Evolutionary conservation across 2,888 invertebrate species (phyloP).

Genomic region (Amphipoea oculea): DNA sequence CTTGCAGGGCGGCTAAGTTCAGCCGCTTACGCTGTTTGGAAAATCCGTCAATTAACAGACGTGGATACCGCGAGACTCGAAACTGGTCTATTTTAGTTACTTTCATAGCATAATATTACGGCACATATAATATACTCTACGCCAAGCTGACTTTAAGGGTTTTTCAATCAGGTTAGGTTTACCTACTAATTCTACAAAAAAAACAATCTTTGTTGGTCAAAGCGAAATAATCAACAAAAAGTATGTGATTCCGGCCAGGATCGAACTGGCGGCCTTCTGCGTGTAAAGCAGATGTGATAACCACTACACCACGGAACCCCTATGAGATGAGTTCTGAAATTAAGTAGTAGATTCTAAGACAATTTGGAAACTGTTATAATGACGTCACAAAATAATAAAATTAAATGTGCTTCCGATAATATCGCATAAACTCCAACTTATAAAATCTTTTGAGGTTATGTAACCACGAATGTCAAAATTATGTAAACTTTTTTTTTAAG

Average conservation of each 20-base stretch:
- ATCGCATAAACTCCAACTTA: not conserved
- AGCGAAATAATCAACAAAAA: slow-evolving; percentile 62
- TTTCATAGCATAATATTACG: too few relatives aligned
- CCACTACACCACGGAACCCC: slow-evolving; percentile 88
- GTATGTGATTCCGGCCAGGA: slow-evolving; percentile 87
- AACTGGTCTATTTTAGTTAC: too few relatives aligned
- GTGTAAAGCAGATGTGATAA: slow-evolving; percentile 89
- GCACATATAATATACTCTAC: too few relatives aligned
- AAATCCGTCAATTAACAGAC: too few relatives aligned
- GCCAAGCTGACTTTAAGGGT: too few relatives aligned
- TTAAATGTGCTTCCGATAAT: not conserved
- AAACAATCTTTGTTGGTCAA: too few relatives aligned
- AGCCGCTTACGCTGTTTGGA: too few relatives aligned
- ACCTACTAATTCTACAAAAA: too few relatives aligned
- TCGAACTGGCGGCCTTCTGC: slow-evolving; percentile 90
- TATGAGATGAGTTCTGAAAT: accelerated
- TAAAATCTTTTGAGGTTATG: slow-evolving; percentile 16
- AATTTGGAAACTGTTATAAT: not conserved
- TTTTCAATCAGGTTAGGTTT: not conserved
- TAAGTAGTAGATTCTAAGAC: accelerated
- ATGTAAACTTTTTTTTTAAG: not conserved
- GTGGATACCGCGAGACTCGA: too few relatives aligned
- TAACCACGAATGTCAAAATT: not conserved
- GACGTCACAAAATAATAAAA: slow-evolving; percentile 5
- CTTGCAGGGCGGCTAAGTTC: too few relatives aligned